A percentile compares a stretch with the other conserved stretches of the same genome.
Evolutionary conservation across 2,113 vertebrate species (phyloP).

Genomic region (Scalopus aquaticus): DNA sequence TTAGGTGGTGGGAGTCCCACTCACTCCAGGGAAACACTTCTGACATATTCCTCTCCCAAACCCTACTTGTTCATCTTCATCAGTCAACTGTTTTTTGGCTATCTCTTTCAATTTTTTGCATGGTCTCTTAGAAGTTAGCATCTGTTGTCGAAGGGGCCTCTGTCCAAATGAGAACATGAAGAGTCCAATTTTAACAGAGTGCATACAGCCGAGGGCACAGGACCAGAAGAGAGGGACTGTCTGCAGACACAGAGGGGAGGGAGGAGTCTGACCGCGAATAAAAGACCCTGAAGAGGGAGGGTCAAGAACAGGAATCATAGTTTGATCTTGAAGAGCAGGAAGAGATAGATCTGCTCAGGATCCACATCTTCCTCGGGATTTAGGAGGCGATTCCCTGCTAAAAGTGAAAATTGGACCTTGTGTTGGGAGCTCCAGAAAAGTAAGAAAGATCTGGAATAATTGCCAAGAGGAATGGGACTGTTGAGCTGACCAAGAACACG

Average conservation of each 20-base stretch:
- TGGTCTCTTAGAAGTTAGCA: not conserved
- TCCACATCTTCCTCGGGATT: not conserved
- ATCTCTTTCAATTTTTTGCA: not conserved
- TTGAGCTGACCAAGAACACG: not conserved
- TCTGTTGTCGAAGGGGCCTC: not conserved
- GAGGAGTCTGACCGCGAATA: not conserved
- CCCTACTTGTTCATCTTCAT: too few relatives aligned
- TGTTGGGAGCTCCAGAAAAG: not conserved
- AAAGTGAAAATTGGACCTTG: not conserved
- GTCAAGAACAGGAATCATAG: too few relatives aligned
- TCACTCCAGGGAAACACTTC: not conserved
- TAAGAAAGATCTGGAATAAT: not conserved
- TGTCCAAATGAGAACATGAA: not conserved
- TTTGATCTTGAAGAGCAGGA: not conserved
- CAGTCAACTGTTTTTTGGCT: not conserved
- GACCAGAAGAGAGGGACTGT: not conserved
- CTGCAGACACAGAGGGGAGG: not conserved
- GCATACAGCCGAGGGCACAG: accelerated
- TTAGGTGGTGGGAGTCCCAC: not conserved
- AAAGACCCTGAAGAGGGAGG: too few relatives aligned
- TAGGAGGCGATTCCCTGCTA: too few relatives aligned
- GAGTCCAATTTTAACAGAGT: not conserved
- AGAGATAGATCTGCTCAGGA: not conserved
- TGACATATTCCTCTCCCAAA: not conserved
- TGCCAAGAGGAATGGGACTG: not conserved